Conservation (phyloP, 2,797 vertebrate genomes). For the Spinibarbus caldwelli region DNA sequence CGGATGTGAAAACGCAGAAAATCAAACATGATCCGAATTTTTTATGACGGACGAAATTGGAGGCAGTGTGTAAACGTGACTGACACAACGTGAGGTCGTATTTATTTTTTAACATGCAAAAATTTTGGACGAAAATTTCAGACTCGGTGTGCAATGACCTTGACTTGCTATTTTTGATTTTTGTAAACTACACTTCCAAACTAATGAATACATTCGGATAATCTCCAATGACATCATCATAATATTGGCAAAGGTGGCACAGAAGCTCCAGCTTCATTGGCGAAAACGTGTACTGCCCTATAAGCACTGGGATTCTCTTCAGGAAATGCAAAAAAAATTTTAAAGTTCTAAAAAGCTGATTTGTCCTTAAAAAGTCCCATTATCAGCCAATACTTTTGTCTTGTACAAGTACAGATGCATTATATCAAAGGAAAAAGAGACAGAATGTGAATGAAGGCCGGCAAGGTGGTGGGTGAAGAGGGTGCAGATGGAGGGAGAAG, state of each 20-base stretch:
- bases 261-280: background rate
- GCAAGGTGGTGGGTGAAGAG: background rate
- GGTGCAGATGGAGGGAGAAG: constrained; percentile 11
- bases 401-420: constrained; percentile 6
- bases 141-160: no score
- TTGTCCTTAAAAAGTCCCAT: background rate
- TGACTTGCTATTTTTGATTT: background rate
- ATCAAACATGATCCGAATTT: no score
- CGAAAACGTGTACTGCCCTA: background rate
- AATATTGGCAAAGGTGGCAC: background rate
- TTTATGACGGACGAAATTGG: no score
- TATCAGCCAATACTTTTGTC: background rate
- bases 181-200: background rate
- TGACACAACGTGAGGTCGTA: no score
- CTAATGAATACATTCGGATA: background rate
- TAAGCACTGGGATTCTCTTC: background rate
- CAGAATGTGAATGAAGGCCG: background rate
- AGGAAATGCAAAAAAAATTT: background rate
- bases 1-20: no score
- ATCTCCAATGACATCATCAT: background rate
- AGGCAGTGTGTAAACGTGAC: no score
- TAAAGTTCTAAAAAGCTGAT: background rate
- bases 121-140: no score
- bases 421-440: background rate
- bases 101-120: no score